Evolutionary conservation across 2,888 invertebrate species (phyloP), one percentile per base, ranked within the genome.

Genomic region (Buathra laborator): DNA sequence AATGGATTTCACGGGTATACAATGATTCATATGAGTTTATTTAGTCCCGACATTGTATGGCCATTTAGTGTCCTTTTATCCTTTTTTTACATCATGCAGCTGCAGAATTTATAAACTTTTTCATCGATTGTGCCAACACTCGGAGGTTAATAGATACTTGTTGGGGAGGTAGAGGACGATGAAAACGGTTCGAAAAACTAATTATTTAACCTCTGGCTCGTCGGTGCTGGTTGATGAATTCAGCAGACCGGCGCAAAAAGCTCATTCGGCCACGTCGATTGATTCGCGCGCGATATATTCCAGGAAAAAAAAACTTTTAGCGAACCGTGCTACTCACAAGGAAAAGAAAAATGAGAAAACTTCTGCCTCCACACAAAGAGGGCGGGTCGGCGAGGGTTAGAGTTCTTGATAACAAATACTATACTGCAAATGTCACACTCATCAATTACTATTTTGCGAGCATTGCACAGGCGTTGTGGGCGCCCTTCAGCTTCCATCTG

Each of bases 321-420:
- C 88, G 84, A 86, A 87, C 85, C 89, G 86, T 72, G 87, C 85
- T 72, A 75, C 53, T 67, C 76, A 81, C 48, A 59, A 68, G 66
- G 74, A 48, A 53, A 56, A 80, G 92, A 93, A 93, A 93, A 93
- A 93, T 93, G 93, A 92, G 92, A 91, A 92, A 93, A 93, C 91
- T 93, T 93, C 90, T 89, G 87, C 89, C 68, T 75, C 67, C 14
- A 46, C 24, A 56, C n/a, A 46, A 43, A 72, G 79, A 51, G 71
- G 37, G 12, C 37, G 37, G 37, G 37, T 5, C 37, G 7, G 37
- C 37, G 37, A 2, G 24, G 19, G 48, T 62, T 19, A 79, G 67
- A 68, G 78, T 75, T 84, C 67, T 59, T 32, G 44, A 46, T 74
- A 53, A 83, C 29, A 44, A 64, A 51, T 67, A 43, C 46, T 77